Evolutionary conservation across 2,888 invertebrate species (phyloP).

Genomic region (Perizoma flavofasciatum): DNA sequence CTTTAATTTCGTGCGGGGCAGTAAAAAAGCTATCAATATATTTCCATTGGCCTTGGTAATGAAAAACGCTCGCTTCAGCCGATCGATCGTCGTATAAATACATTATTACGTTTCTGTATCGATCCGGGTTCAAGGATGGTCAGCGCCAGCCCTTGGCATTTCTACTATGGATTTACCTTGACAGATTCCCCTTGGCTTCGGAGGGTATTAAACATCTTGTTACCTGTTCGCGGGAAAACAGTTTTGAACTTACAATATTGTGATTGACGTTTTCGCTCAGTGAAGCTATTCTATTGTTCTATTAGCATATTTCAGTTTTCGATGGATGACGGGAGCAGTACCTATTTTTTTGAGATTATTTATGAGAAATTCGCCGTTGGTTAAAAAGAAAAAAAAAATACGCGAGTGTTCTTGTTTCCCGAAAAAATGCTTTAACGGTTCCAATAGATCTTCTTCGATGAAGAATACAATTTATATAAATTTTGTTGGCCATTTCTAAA

Average conservation of each 20-base stretch:
- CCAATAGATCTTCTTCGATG: no score
- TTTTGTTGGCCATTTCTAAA: not conserved
- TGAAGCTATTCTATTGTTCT: not conserved
- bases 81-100: conserved; percentile 41
- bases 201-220: conserved; percentile 25
- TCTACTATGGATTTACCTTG: conserved; percentile 28
- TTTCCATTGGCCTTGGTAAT: conserved; percentile 65
- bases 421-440: no score
- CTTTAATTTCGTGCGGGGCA: conserved; percentile 32
- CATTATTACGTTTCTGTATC: conserved; percentile 48
- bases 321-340: no score
- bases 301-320: not conserved
- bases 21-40: conserved; percentile 48
- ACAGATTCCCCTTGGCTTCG: conserved; percentile 31
- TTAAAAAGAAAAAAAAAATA: no score
- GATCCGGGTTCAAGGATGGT: conserved; percentile 63
- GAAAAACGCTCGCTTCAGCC: conserved; percentile 51
- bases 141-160: conserved; percentile 41
- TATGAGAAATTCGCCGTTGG: no score
- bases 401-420: no score
- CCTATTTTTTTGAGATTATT: no score
- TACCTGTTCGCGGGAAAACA: not conserved
- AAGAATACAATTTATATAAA: no score
- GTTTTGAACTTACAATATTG: not conserved
- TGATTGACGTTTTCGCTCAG: conserved; percentile 3